Base-by-base conservation (phyloP, 2,888 invertebrate genomes). In the Mythimna impura region DNA sequence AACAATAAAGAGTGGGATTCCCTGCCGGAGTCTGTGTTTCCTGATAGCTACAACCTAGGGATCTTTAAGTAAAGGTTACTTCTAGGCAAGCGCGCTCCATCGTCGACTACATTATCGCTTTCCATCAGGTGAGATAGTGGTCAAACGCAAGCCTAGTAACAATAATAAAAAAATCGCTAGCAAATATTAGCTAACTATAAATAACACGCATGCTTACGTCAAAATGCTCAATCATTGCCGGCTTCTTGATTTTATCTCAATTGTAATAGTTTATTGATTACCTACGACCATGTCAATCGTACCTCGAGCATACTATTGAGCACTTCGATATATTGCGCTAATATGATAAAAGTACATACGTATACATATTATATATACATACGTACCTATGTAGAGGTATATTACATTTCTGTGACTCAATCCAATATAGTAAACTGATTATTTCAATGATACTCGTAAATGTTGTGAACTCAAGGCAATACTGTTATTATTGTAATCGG, bases 301-400 rank as follows among this genome's bases (percentile, higher is more conserved):
- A 52, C 4, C 2, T 10, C 1, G 0, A 58, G 25, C 52, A 43
- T 30, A 4, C 14, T 55, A 30, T 62, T 62, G n/a, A 25, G 43
- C 52, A 76, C 62, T 67, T 76, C 69, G 62, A 73, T 66, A 43
- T 10, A 66, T 66, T 63, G 30, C 12, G 66, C 80, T 66, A 66
- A 74, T 80, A 47, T 66, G 25, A 57, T 14, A 8, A 25, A 25
- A 30, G 69, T 34, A 55, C 14, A 43, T 14, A 43, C n/a, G n/a
- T n/a, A n/a, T n/a, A n/a, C n/a, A n/a, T n/a, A n/a, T n/a, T n/a
- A n/a, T 43, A 54, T 0, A n/a, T 34, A 76, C 0, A 7, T 66
- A 60, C 8, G 2, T 43, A 71, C 3, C 20, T 71, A 43, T 25
- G 8, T n/a, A n/a, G n/a, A 22, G 0, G 17, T 52, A 43, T 47